Evolutionary conservation across 2,797 vertebrate species (phyloP), one percentile per base, ranked within the genome.

Genomic region (Novumbra hubbsi): DNA sequence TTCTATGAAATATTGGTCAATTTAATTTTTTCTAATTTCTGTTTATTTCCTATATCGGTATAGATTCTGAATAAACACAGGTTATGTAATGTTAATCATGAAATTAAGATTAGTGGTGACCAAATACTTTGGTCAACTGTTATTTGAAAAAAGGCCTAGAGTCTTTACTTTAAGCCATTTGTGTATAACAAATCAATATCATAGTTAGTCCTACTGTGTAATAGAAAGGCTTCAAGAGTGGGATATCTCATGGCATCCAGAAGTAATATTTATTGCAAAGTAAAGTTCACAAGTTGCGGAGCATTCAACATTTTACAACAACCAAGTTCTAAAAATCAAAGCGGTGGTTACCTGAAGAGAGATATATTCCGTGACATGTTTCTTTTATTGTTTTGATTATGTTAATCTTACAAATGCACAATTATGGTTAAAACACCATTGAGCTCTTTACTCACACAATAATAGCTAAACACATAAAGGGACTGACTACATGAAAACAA

Each of bases 231-330:
- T 50, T 70, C 27, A 52, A 11, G 14, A 66, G 16, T 6, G 4
- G 24, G 49, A 50, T 5, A 8, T 28, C 41, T 6, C 12, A 24
- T 17, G 24, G 27, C 48, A 15, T 68, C 21, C 32, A 57, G n/a
- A 15, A 27, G 0, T 7, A 45, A 32, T 34, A 57, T 77, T 83
- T 83, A 84, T 83, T 81, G 77, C 41, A 79, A 52, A 52, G 68
- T 60, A 64, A 79, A 34, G 68, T 72, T 68, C 8, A 76, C 70
- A 48, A 76, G 45, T 72, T 55, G 78, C 71, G 73, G 64, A 63
- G 34, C 67, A 75, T 60, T 79, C 68, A 83, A 38, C 34, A 38
- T 66, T 70, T 73, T 72, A 72, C 15, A 50, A 79, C 55, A 69
- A 24, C 77, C 48, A 71, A n/a, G 63, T 30, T 79, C 60, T 48